These are phyloP conservation scores for Charina bottae DNA, from an alignment of 2,113 vertebrate genomes.

Conservation along the genomic window DNA sequence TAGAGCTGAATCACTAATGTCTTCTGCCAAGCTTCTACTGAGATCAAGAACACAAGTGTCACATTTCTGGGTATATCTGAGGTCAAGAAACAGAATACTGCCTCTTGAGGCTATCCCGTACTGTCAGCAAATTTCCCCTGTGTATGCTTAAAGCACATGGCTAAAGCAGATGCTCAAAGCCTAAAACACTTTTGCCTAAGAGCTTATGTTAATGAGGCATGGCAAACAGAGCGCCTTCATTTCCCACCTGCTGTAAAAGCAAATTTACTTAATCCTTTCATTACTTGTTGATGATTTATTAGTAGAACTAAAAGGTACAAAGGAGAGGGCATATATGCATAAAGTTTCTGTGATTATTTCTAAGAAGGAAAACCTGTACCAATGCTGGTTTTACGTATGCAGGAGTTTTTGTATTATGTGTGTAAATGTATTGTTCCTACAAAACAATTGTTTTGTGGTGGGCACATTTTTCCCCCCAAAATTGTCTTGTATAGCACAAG, in stretches of 20 bases:
- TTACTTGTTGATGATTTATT: not conserved
- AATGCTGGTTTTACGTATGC: not conserved
- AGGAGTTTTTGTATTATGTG: not conserved
- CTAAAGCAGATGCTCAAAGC: constrained; percentile 7
- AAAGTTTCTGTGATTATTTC: not conserved
- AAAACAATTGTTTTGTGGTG: not conserved
- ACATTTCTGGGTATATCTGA: constrained; percentile 10
- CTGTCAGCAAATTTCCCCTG: constrained; percentile 21
- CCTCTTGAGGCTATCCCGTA: not conserved
- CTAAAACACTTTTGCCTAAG: not conserved
- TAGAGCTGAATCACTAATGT: not conserved
- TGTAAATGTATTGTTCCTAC: not conserved
- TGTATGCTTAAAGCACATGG: not conserved
- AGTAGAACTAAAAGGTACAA: not conserved
- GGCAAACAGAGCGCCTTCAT: not conserved
- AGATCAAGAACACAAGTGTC: not conserved
- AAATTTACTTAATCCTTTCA: not conserved
- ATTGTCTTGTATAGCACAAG: not conserved
- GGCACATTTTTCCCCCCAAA: not conserved
- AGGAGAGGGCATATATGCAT: not conserved
- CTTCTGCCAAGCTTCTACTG: constrained; percentile 8
- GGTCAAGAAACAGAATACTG: constrained; percentile 27
- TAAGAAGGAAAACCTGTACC: not conserved
- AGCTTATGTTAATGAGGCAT: not conserved
- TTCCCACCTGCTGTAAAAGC: not conserved